A percentile compares a stretch with the other conserved stretches of the same genome.
Conservation (phyloP, 1,140 invertebrate species). For the Calosoma granatense region DNA sequence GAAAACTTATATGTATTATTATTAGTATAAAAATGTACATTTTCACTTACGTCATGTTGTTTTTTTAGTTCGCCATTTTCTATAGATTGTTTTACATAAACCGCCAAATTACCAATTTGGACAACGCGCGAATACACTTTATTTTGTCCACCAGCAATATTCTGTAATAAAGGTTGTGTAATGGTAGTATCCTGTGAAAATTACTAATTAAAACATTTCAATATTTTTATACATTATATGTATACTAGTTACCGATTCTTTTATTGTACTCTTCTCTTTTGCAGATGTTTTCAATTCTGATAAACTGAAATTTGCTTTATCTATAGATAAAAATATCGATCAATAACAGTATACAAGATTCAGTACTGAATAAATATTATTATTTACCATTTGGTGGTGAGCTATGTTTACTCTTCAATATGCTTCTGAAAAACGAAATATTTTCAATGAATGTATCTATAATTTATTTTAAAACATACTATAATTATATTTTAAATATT, state of each 20-base stretch:
- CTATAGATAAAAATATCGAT: no score
- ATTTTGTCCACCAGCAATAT: not conserved
- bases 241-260: not conserved
- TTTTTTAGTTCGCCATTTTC: not conserved
- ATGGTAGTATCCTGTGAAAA: not conserved
- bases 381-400: no score
- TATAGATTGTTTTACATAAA: not conserved
- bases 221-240: not conserved
- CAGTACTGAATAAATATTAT: no score
- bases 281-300: not conserved
- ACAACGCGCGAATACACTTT: not conserved
- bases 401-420: not conserved
- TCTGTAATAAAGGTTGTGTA: not conserved
- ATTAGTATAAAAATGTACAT: not conserved
- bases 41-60: not conserved
- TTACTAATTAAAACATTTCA: not conserved
- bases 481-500: not conserved
- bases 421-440: not conserved
- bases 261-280: no score
- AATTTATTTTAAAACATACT: not conserved
- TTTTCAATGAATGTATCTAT: not conserved
- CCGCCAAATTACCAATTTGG: not conserved
- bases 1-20: not conserved
- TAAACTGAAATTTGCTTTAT: not conserved
- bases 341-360: no score